Evolutionary conservation across 2,888 invertebrate genomes (phyloP).

Genomic region (Tricholauxania praeusta): DNA sequence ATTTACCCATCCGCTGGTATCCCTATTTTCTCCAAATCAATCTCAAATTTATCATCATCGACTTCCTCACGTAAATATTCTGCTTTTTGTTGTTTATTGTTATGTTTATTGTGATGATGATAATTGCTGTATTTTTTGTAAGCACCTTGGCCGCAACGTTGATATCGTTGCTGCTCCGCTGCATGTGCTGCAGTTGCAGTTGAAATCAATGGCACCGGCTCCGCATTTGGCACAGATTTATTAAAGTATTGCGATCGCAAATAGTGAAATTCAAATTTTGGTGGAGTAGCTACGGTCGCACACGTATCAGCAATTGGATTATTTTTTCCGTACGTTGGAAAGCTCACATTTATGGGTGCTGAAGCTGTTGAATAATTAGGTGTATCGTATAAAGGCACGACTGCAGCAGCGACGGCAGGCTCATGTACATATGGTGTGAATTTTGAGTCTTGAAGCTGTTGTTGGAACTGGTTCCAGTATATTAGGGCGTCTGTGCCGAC

Average conservation of each 20-base stretch:
- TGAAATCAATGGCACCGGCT: constrained; percentile 4
- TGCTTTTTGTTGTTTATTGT: constrained; percentile 11
- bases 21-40: constrained; percentile 42
- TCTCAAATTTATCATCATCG: constrained; percentile 40
- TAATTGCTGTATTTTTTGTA: not conserved
- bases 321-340: not conserved
- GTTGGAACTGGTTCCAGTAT: too few species aligned
- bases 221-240: not conserved
- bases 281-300: not conserved
- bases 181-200: not conserved
- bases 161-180: not conserved
- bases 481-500: too few species aligned
- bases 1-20: constrained; percentile 49
- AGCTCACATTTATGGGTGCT: not conserved
- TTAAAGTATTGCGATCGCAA: constrained; percentile 20
- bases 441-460: too few species aligned
- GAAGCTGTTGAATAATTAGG: not conserved
- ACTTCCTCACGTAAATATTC: constrained; percentile 20
- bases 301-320: not conserved
- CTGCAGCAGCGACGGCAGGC: too few species aligned
- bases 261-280: constrained; percentile 22
- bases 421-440: too few species aligned
- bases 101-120: constrained; percentile 26
- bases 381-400: not conserved
- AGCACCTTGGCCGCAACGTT: constrained; percentile 7